A percentile compares a stretch with the other conserved stretches of the same genome.
Conservation (phyloP, 2,888 invertebrate species). For the Odontocolon sp. region DNA sequence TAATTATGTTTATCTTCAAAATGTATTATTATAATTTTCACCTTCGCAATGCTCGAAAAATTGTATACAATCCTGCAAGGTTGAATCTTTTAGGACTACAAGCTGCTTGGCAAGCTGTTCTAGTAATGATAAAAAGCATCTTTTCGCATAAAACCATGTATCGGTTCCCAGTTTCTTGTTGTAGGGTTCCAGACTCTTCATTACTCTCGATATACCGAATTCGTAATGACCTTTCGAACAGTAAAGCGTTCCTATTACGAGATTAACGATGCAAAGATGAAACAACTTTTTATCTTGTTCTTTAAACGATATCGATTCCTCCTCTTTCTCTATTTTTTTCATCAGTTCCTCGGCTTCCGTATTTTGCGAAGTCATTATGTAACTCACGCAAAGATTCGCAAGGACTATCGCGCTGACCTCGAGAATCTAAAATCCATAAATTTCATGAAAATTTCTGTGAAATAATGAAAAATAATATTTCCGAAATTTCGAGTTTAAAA, state of each 20-base stretch:
- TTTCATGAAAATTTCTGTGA: background rate
- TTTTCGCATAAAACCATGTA: conserved; percentile 99
- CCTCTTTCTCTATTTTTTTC: conserved; percentile 99
- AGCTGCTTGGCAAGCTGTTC: conserved; percentile 96
- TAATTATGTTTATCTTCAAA: too few relatives aligned
- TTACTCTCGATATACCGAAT: conserved; percentile 98
- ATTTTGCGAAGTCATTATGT: conserved; percentile 99
- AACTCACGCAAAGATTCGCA: conserved; percentile 99
- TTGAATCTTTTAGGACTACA: conserved; percentile 92
- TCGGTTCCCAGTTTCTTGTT: conserved; percentile 97
- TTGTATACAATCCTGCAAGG: conserved; percentile 92
- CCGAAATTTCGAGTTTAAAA: background rate
- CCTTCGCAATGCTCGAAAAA: conserved; percentile 95
- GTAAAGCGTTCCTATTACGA: conserved; percentile 99
- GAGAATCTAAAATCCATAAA: conserved; percentile 86
- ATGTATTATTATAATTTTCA: too few relatives aligned
- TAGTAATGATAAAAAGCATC: conserved; percentile 96
- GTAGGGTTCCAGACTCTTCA: conserved; percentile 97
- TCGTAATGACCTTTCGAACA: conserved; percentile 99
- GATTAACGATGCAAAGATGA: conserved; percentile 98
- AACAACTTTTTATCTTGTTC: conserved; percentile 96
- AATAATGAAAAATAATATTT: background rate
- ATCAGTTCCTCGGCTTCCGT: conserved; percentile 99
- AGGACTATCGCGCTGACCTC: conserved; percentile 98
- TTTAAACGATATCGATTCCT: conserved; percentile 95